Conservation (phyloP, 2,113 vertebrate species). For the Oreocharis arfaki region DNA sequence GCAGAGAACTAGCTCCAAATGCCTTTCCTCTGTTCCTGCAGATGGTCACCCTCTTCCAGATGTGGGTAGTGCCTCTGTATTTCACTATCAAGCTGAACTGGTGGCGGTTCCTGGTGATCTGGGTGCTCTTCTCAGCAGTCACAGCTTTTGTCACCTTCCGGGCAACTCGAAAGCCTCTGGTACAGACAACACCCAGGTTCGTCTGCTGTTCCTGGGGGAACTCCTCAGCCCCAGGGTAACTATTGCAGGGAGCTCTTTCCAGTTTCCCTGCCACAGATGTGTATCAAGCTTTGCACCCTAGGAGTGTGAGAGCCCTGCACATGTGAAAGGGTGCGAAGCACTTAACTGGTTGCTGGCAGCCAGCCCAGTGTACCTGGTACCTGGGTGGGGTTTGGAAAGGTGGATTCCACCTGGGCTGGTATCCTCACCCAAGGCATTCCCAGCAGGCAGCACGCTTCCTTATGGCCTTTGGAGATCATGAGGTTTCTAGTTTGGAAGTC, state of each 20-base stretch:
- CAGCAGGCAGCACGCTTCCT: rapidly evolving
- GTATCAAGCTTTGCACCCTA: neutral
- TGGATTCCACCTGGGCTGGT: neutral
- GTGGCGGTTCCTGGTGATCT: constrained; percentile 95
- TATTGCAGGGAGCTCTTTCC: neutral
- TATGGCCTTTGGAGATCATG: rapidly evolving
- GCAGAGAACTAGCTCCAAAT: neutral
- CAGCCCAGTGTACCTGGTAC: rapidly evolving
- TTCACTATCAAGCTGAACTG: constrained; percentile 97
- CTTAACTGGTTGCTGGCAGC: neutral
- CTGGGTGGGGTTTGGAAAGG: neutral
- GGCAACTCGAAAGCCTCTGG: constrained; percentile 91
- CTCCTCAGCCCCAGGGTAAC: neutral
- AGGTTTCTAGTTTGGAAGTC: neutral
- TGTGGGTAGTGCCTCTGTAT: constrained; percentile 99
- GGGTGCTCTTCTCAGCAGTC: constrained; percentile 91
- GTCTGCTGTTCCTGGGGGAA: neutral
- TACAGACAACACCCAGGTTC: constrained; percentile 93
- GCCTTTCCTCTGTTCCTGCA: constrained; percentile 63
- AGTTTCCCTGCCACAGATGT: neutral
- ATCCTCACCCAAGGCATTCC: neutral
- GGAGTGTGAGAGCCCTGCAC: neutral
- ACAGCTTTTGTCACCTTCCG: constrained; percentile 92
- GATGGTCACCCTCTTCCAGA: constrained; percentile 99
- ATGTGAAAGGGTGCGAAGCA: neutral